Base-by-base conservation (phyloP, 2,113 vertebrate species). In the Xenopus laevis region DNA sequence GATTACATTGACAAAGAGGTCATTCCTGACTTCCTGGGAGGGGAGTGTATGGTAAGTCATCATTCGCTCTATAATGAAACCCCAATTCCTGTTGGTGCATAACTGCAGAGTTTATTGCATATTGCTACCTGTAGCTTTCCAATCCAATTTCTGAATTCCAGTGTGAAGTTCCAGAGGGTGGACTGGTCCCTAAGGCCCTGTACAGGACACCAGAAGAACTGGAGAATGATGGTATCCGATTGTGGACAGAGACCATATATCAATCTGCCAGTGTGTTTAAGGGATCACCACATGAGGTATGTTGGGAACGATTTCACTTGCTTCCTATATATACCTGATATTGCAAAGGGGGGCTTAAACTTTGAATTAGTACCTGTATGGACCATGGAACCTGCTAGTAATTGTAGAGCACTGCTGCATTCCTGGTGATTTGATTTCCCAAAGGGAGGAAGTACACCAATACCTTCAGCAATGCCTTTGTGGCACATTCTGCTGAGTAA, bases 211-310 rank as follows among this genome's bases (percentile, higher is more conserved):
- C 94, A 18, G 97, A 98, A 78, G 94, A 97, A 81, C 81, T 97
- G 80, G 96, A 98, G 79, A 94, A 88, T 0, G 96, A 97, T 27
- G 97, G 98, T 74, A 85, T 93, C 82, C 91, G 87, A 78, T 87
- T 98, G 52, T 91, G 96, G 93, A 94, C 93, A 0, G 97, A 98
- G 79, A 94, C 94, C 79, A 96, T 99, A 83, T 99, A 99, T 83
- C 96, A 98, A 84, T 98, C 92, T 5, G 95, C 94, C 58, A 96
- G 92, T 30, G 89, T 99, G 77, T 96, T 97, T 89, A 98, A 98
- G 80, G 97, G 96, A 52, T 91, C 94, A 52, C 97, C 97, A 0
- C 96, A 96, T 10, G 96, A 98, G 96, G 97, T 98, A 84, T 0
- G 4, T 13, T 0, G 1, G 18, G 17, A 50, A 50, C 33, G 2